These are phyloP conservation scores for Dendrocopos noguchii DNA, from an alignment of 2,113 vertebrate genomes.

Conservation along the genomic window DNA sequence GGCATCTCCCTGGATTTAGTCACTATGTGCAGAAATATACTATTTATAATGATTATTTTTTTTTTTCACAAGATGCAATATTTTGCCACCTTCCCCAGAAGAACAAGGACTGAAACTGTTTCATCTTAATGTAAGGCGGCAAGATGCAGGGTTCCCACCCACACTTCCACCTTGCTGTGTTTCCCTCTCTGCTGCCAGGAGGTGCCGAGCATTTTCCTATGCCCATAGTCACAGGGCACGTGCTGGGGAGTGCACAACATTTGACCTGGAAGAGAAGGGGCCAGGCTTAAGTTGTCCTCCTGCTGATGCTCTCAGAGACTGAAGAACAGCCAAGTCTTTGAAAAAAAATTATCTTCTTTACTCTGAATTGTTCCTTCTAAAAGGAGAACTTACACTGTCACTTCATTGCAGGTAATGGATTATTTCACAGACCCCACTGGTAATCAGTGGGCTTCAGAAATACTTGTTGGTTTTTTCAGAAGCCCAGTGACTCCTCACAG, in stretches of 20 bases:
- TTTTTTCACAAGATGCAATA: not conserved
- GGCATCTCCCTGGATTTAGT: not conserved
- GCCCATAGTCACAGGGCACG: accelerated
- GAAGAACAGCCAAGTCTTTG: not conserved
- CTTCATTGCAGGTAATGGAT: not conserved
- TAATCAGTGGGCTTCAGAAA: not conserved
- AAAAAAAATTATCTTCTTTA: conserved; percentile 4
- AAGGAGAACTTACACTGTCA: conserved; percentile 18
- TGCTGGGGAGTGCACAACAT: accelerated
- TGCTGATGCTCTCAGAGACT: not conserved
- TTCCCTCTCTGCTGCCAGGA: not conserved
- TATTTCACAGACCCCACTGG: not conserved
- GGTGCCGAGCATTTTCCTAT: not conserved
- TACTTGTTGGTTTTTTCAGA: not conserved
- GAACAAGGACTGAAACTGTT: not conserved
- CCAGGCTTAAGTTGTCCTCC: not conserved
- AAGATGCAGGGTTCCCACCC: accelerated
- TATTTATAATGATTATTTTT: too few species aligned
- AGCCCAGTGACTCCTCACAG: not conserved
- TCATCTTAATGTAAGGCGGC: not conserved
- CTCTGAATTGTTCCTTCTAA: not conserved
- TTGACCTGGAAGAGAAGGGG: not conserved
- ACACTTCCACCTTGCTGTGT: not conserved
- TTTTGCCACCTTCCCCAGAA: not conserved
- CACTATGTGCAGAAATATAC: not conserved